Evolutionary conservation across 1,140 invertebrate genomes (phyloP).

Genomic region (Phenacoccus solenopsis): DNA sequence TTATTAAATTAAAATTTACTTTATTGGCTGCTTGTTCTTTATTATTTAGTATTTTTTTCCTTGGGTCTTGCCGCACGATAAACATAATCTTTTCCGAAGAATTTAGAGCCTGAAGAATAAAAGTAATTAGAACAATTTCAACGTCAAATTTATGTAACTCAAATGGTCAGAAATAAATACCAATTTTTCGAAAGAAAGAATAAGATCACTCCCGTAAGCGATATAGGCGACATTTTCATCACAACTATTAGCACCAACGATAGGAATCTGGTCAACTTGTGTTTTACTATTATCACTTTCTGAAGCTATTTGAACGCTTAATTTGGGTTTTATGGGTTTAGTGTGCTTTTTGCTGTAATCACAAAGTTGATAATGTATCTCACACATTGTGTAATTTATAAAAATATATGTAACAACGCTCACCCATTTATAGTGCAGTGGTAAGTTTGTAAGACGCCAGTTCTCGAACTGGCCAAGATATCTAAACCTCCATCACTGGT

Average conservation of each 20-base stretch:
- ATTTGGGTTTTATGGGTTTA: conserved; percentile 57
- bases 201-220: conserved; percentile 40
- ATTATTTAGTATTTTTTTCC: conserved; percentile 33
- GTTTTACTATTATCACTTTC: conserved; percentile 40
- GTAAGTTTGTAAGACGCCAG: neutral
- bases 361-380: too few relatives aligned
- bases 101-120: conserved; percentile 32
- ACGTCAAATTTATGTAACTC: neutral
- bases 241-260: conserved; percentile 36
- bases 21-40: conserved; percentile 22
- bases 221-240: conserved; percentile 39
- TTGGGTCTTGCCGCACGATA: conserved; percentile 39
- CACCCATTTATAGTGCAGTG: neutral
- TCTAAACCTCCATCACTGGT: neutral
- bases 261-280: conserved; percentile 40
- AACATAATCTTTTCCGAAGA: conserved; percentile 42
- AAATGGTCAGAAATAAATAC: neutral
- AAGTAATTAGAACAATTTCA: conserved; percentile 10
- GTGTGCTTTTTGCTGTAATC: conserved; percentile 37
- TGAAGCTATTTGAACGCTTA: conserved; percentile 46
- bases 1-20: conserved; percentile 8
- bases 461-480: neutral
- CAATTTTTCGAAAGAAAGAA: conserved; percentile 51
- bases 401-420: conserved; percentile 11
- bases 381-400: too few relatives aligned